Evolutionary conservation across 2,113 vertebrate genomes (phyloP), one percentile per base, ranked within the genome.

Genomic region (Xerus inauris): DNA sequence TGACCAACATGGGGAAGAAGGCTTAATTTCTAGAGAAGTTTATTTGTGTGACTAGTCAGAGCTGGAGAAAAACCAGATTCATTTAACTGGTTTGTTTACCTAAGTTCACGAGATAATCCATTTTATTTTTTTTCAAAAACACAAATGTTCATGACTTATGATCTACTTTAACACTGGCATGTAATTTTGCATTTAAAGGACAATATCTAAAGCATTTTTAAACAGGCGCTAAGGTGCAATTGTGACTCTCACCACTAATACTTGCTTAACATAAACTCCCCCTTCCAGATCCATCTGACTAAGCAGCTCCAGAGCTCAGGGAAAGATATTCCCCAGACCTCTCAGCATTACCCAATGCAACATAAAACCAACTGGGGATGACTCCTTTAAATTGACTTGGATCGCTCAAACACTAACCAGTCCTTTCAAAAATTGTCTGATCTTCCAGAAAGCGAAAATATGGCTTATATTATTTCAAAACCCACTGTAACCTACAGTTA

Each of bases 161-260:
- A 98, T 96, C 64, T 92, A 62, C 94, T 97, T 90, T 47, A 96
- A 96, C 87, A 97, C n/a, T 97, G 97, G 97, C 94, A 96, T 97
- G 83, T 97, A 97, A 98, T 96, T 93, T 96, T 94, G 92, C 87
- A 96, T 97, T 96, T 88, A 97, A 97, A 97, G 97, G 97, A 72
- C 22, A 85, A 3, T 75, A 88, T 72, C 83, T 97, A 96, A 97
- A 98, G 90, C 97, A 98, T 95, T 96, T 97, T 96, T 96, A 96
- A 97, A 97, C 72, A 97, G 97, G 91, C 97, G 95, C 86, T 95
- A 96, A 96, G 96, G 91, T 97, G 93, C 98, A 97, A 97, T 82
- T 95, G 96, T 97, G 96, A 96, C 96, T 98, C 88, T 95, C 87
- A 94, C 97, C 91, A 97, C 75, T 80, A 91, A 97, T 42, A 96